A percentile compares a stretch with the other conserved stretches of the same genome.
Conservation (phyloP, 2,797 vertebrate genomes). For the Holocentrus rufus region DNA sequence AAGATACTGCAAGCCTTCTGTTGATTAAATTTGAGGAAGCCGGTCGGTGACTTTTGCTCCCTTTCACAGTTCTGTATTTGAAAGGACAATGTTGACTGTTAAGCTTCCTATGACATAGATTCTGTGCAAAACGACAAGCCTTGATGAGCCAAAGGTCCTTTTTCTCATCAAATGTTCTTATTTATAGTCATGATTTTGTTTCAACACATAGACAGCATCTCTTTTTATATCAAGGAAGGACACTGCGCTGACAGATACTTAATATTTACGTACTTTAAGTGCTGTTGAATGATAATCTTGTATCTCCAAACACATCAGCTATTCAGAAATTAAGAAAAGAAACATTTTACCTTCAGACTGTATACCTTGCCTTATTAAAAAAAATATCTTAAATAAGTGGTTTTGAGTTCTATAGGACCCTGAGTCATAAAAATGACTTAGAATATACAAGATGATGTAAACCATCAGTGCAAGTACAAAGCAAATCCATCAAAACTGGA, state of each 20-base stretch:
- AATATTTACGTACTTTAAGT: constrained; percentile 65
- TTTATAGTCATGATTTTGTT: constrained; percentile 71
- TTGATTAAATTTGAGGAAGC: constrained; percentile 45
- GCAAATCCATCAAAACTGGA: constrained; percentile 59
- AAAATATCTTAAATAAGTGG: constrained; percentile 38
- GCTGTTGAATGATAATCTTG: constrained; percentile 75
- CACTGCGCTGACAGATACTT: constrained; percentile 70
- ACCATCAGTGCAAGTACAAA: constrained; percentile 54
- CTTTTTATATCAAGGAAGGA: constrained; percentile 71
- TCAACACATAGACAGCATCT: constrained; percentile 59
- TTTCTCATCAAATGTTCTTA: constrained; percentile 63
- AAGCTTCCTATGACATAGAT: constrained; percentile 38
- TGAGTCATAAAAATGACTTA: constrained; percentile 28
- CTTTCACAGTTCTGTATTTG: constrained; percentile 51
- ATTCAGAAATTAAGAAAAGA: constrained; percentile 4
- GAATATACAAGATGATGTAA: constrained; percentile 38
- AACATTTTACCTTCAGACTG: constrained; percentile 41
- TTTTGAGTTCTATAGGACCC: constrained; percentile 38
- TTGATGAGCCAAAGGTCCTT: constrained; percentile 52
- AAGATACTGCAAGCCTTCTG: constrained; percentile 32
- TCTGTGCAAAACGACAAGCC: constrained; percentile 53
- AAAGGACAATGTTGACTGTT: constrained; percentile 53
- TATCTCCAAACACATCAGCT: constrained; percentile 64
- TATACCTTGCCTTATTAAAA: constrained; percentile 53
- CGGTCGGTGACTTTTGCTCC: constrained; percentile 52